Conservation (phyloP, 1,140 invertebrate species). For the Drosophila ercepeae region DNA sequence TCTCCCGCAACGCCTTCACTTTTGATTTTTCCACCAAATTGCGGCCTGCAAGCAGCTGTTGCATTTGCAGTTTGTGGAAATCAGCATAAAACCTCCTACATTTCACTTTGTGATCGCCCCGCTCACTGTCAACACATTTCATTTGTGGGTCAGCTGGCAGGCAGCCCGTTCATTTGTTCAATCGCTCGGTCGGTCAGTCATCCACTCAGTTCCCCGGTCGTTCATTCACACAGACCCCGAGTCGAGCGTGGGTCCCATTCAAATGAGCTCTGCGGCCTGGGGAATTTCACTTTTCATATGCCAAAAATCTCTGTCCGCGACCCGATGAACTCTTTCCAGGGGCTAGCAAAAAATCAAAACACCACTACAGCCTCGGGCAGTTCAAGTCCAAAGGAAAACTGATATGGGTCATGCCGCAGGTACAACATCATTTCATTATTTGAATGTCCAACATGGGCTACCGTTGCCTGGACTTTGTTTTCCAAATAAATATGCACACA, state of each 20-base stretch:
- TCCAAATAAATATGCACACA: constrained; percentile 1
- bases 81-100: constrained; percentile 65
- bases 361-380: neutral
- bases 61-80: constrained; percentile 38
- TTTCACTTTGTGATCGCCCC: constrained; percentile 38
- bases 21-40: constrained; percentile 65
- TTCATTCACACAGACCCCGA: constrained; percentile 15
- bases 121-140: constrained; percentile 71
- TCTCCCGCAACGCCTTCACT: constrained; percentile 60
- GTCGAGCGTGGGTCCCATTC: constrained; percentile 42
- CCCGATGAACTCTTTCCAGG: constrained; percentile 58
- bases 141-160: constrained; percentile 42
- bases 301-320: constrained; percentile 47
- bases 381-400: constrained; percentile 26
- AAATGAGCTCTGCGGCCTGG: constrained; percentile 48
- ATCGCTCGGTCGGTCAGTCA: constrained; percentile 53
- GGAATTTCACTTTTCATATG: constrained; percentile 71
- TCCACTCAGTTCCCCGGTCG: constrained; percentile 23
- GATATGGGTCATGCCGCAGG: constrained; percentile 54
- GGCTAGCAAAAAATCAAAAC: constrained; percentile 1
- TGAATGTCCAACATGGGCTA: constrained; percentile 73
- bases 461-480: constrained; percentile 44
- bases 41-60: constrained; percentile 61
- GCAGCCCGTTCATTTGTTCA: constrained; percentile 49
- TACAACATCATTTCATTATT: constrained; percentile 69